A percentile compares a stretch with the other conserved stretches of the same genome.
Conservation (phyloP, 2,113 vertebrate genomes). For the Cyphomyrus discorhynchus region DNA sequence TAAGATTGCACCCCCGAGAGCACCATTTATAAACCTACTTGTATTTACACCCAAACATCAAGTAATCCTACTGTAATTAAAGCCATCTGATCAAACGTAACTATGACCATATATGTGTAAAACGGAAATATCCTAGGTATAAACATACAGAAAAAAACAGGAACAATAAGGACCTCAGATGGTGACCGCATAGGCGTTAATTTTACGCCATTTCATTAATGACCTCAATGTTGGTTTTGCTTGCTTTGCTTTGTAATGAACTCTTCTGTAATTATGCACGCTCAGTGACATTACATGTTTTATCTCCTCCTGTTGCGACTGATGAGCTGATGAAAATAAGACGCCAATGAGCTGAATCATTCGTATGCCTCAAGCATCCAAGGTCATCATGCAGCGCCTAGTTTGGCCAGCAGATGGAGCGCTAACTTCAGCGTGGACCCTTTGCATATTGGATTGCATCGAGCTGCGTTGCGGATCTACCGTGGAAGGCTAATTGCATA, state of each 20-base stretch:
- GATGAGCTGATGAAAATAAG: slow-evolving; percentile 20
- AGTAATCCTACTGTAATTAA: background rate
- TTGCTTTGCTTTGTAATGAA: slow-evolving; percentile 10
- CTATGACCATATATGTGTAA: background rate
- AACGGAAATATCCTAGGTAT: background rate
- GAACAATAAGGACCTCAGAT: background rate
- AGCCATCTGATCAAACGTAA: background rate
- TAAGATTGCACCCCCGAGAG: background rate
- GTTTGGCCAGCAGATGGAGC: slow-evolving; percentile 42
- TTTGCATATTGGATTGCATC: slow-evolving; percentile 31
- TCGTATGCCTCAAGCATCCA: slow-evolving; percentile 9
- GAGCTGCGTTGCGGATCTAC: slow-evolving; percentile 41
- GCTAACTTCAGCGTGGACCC: slow-evolving; percentile 43
- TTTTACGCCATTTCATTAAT: background rate
- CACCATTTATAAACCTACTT: background rate
- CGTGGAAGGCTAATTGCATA: slow-evolving; percentile 25
- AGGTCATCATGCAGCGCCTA: slow-evolving; percentile 16
- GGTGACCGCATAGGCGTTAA: background rate
- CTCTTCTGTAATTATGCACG: slow-evolving; percentile 1
- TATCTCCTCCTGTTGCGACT: slow-evolving; percentile 9
- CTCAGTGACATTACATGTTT: slow-evolving; percentile 13
- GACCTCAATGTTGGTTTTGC: background rate
- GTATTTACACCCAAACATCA: background rate
- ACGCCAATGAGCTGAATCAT: slow-evolving; percentile 10
- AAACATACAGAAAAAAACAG: background rate